These are phyloP conservation scores for Spialia ferax DNA, from an alignment of 2,888 invertebrate species.

Conservation along the genomic window DNA sequence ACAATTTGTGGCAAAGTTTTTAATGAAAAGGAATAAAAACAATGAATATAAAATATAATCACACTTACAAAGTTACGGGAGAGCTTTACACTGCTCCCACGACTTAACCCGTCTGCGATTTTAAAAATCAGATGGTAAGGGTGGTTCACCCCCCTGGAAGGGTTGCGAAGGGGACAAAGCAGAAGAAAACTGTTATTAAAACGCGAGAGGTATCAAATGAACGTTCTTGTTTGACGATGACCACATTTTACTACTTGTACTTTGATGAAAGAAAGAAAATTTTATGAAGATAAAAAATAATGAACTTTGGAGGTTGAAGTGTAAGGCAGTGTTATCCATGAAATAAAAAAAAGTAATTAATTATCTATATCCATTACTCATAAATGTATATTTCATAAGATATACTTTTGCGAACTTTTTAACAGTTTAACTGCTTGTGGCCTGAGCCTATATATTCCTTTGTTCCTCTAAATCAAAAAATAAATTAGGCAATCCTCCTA, in stretches of 20 bases:
- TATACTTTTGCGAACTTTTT: too few species aligned
- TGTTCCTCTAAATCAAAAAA: too few species aligned
- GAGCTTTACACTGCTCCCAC: conserved; percentile 37
- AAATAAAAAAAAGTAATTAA: too few species aligned
- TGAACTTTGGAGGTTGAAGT: too few species aligned
- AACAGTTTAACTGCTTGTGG: too few species aligned
- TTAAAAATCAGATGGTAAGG: conserved; percentile 77
- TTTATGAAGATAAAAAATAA: too few species aligned
- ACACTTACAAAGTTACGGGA: conserved; percentile 34
- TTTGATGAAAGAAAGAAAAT: neutral
- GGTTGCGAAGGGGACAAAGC: conserved; percentile 63
- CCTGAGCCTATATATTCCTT: too few species aligned
- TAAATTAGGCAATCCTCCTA: too few species aligned
- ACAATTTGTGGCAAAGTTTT: neutral
- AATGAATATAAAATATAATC: conserved; percentile 35
- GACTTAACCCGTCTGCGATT: conserved; percentile 79
- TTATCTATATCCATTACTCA: too few species aligned
- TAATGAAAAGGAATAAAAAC: conserved; percentile 20
- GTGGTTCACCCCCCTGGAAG: conserved; percentile 51
- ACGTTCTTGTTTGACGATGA: conserved; percentile 58
- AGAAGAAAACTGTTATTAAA: conserved; percentile 82
- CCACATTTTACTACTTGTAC: conserved; percentile 25
- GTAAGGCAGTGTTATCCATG: too few species aligned
- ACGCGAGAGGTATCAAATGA: conserved; percentile 73
- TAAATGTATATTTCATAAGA: too few species aligned